These are phyloP conservation scores for Eurystomus gularis DNA, from an alignment of 2,113 vertebrate species.

Conservation along the genomic window DNA sequence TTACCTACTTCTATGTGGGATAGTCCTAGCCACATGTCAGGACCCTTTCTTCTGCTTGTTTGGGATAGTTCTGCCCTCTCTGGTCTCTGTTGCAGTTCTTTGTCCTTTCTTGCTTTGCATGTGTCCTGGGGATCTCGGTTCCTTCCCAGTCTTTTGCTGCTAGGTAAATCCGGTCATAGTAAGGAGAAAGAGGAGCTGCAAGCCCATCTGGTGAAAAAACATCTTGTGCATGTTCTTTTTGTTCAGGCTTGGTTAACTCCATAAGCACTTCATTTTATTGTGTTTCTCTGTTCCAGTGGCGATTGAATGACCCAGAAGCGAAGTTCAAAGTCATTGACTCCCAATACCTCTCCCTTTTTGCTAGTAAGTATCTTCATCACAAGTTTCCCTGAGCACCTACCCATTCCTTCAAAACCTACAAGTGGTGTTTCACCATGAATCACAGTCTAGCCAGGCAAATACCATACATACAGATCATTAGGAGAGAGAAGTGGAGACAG, in stretches of 20 bases:
- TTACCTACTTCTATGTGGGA: not conserved
- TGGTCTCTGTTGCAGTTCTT: not conserved
- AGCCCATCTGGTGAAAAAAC: not conserved
- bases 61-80: not conserved
- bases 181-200: not conserved
- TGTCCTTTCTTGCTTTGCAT: not conserved
- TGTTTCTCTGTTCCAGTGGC: constrained; percentile 83
- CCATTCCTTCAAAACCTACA: not conserved
- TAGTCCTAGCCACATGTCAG: not conserved
- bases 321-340: constrained; percentile 86
- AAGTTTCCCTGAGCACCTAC: not conserved
- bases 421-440: not conserved
- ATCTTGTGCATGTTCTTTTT: not conserved
- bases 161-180: not conserved
- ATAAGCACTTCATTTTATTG: not conserved
- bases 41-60: not conserved
- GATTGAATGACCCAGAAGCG: constrained; percentile 67
- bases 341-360: constrained; percentile 86
- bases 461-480: not conserved
- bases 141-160: not conserved
- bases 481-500: not conserved
- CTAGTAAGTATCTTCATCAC: constrained; percentile 79
- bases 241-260: not conserved
- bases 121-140: not conserved
- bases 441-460: not conserved